Evolutionary conservation across 2,888 invertebrate genomes (phyloP), one percentile per base, ranked within the genome.

Genomic region (Agonopterix heracliana): DNA sequence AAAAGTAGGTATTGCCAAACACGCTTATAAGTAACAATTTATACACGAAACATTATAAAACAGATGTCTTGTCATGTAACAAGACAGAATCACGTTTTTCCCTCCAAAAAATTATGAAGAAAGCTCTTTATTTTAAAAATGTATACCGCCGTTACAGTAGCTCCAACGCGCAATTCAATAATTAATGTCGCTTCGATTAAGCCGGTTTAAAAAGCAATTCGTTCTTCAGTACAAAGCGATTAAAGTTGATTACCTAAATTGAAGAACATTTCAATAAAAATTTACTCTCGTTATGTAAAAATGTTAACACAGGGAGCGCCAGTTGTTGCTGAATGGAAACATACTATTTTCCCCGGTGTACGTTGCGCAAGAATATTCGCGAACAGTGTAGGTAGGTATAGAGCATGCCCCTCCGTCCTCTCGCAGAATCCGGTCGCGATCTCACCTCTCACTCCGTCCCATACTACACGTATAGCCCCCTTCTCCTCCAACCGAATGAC

Each of bases 301-400:
- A 38, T 38, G n/a, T 38, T 10, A 10, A 38, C 38, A n/a, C 38
- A 38, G 26, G 26, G 26, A 38, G 0, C 10, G 38, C 12, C 71
- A 68, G 60, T 60, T 64, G 47, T 26, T 45, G 38, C 34, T 35
- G 53, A 65, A 59, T 68, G 66, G 61, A 66, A 83, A 87, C 82
- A 73, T 26, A 26, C 26, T 82, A 76, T 86, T 85, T 78, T 68
- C 70, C 71, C 72, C 59, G 61, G 48, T 83, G 88, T 87, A 86
- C 82, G 54, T 86, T 86, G 78, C 79, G 81, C 78, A 87, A 87
- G 66, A 72, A 81, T 85, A 84, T 87, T 88, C 86, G 87, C 87
- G 78, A 86, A 87, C 76, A 80, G 83, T 72, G 73, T 82, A 75
- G 71, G 73, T 81, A 75, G 71, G 75, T 75, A n/a, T n/a, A 78